Evolutionary conservation across 2,797 vertebrate genomes (phyloP).

Genomic region (Leontocebus nigricollis): DNA sequence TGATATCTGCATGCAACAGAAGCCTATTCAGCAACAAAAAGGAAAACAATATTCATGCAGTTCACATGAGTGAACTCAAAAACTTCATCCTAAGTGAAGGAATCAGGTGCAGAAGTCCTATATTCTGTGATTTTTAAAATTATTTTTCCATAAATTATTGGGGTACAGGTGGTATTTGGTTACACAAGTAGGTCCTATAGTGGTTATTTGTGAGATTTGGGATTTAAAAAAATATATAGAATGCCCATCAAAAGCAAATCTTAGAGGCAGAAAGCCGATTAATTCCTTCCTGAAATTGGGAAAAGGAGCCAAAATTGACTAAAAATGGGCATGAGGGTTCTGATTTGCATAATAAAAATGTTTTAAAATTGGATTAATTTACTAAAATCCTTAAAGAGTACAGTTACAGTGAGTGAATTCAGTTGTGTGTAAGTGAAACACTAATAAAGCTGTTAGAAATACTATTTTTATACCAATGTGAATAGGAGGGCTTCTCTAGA

Average conservation of each 20-base stretch:
- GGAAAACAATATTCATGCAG: background rate
- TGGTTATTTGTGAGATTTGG: background rate
- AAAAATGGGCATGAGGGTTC: background rate
- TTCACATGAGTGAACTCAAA: background rate
- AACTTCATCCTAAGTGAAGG: background rate
- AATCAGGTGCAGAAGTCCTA: background rate
- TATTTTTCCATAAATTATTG: background rate
- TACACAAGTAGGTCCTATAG: background rate
- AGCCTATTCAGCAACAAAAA: background rate
- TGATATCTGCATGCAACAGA: background rate
- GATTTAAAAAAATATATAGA: background rate
- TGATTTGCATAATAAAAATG: background rate
- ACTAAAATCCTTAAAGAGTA: background rate
- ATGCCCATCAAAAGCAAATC: background rate
- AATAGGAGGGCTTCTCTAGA: background rate
- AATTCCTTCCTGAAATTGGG: background rate
- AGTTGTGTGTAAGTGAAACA: background rate
- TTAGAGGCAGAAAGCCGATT: background rate
- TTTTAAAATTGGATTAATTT: background rate
- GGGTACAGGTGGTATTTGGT: background rate
- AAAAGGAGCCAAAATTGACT: background rate
- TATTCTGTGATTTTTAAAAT: background rate
- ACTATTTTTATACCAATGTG: background rate
- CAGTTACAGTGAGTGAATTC: background rate
- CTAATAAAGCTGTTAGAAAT: conserved; percentile 49